Percentiles rank a stretch among this genome's conserved stretches.
Conservation (phyloP, 2,113 vertebrate genomes). For the Prochilodus magdalenae region DNA sequence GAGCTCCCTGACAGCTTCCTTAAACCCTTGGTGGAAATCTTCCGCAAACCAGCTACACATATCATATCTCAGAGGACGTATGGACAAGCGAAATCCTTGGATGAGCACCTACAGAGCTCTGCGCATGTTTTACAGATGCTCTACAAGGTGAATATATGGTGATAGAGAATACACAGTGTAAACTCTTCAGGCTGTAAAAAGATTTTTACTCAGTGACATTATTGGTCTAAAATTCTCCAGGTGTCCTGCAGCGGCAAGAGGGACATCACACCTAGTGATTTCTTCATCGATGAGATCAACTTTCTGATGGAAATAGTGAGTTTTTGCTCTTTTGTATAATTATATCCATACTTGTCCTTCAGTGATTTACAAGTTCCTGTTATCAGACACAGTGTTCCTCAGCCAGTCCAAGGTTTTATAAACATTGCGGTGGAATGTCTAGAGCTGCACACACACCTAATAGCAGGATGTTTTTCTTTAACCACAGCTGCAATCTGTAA, state of each 20-base stretch:
- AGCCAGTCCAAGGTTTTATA: neutral
- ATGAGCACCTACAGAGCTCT: neutral
- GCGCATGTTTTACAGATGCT: slow-evolving; percentile 45
- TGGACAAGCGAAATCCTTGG: neutral
- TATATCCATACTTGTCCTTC: neutral
- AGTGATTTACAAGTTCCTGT: neutral
- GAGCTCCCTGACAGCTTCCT: slow-evolving; percentile 46
- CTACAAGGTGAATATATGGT: slow-evolving; percentile 48
- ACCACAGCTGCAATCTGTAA: neutral
- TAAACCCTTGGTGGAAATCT: slow-evolving; percentile 51
- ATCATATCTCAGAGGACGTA: slow-evolving; percentile 10
- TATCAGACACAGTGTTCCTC: neutral
- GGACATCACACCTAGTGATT: slow-evolving; percentile 34
- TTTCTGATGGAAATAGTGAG: slow-evolving; percentile 45
- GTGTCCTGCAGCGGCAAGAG: slow-evolving; percentile 38
- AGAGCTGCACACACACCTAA: neutral
- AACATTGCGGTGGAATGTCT: neutral
- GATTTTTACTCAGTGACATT: too few species aligned
- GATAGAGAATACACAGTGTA: too few species aligned
- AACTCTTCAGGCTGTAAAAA: too few species aligned
- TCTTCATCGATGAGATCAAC: slow-evolving; percentile 56
- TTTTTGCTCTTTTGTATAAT: neutral
- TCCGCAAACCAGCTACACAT: slow-evolving; percentile 14
- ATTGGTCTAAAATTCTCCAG: too few species aligned
- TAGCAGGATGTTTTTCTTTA: neutral